Conservation (phyloP, 2,888 invertebrate genomes). For the Meliscaeva auricollis region DNA sequence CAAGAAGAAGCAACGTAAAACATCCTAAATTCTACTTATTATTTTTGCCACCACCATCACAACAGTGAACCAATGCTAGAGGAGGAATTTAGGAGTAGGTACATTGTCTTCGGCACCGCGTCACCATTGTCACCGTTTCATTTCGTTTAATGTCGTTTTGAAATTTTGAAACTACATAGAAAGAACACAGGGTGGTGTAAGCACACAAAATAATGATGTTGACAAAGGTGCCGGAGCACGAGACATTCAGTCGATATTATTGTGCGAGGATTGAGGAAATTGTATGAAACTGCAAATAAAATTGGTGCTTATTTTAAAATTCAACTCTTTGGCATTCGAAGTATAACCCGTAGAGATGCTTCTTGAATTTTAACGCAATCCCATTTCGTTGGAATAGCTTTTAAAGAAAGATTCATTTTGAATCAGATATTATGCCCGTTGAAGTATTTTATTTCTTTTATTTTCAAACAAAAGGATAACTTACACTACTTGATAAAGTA, state of each 20-base stretch:
- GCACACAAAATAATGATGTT: constrained; percentile 48
- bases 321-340: constrained; percentile 47
- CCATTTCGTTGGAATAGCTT: constrained; percentile 14
- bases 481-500: no score
- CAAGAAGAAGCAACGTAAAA: constrained; percentile 49
- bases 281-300: constrained; percentile 44
- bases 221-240: constrained; percentile 58
- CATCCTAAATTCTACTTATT: constrained; percentile 72
- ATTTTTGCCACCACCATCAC: constrained; percentile 53
- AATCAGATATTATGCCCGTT: not conserved
- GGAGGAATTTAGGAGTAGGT: constrained; percentile 13
- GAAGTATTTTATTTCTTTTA: no score
- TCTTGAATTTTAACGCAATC: constrained; percentile 22
- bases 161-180: constrained; percentile 50
- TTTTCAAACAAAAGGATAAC: no score
- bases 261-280: constrained; percentile 33
- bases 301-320: constrained; percentile 33
- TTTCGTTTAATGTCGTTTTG: constrained; percentile 47
- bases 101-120: constrained; percentile 9
- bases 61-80: not conserved
- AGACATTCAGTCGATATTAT: constrained; percentile 59
- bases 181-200: constrained; percentile 35
- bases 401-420: not conserved
- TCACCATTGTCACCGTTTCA: constrained; percentile 39
- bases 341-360: not conserved